Conservation (phyloP, 1,140 invertebrate genomes). For the Wiebesia pumilae region DNA sequence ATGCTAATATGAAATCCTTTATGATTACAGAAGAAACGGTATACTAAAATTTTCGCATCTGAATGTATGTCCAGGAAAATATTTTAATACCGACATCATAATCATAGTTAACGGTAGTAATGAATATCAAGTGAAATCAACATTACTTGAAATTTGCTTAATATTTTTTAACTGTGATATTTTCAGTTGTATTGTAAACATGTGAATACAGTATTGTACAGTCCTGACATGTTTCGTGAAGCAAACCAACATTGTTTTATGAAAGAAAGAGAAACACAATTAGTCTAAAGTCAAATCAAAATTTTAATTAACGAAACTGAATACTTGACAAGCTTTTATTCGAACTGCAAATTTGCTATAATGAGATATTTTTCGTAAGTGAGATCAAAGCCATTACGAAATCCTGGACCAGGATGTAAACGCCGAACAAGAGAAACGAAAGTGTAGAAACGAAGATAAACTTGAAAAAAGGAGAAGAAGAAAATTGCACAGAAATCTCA, state of each 20-base stretch:
- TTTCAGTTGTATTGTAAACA: too few relatives aligned
- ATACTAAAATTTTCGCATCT: too few relatives aligned
- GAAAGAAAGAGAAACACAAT: not conserved
- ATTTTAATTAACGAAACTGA: constrained; percentile 48
- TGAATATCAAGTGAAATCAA: too few relatives aligned
- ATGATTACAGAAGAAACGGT: too few relatives aligned
- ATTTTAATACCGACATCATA: too few relatives aligned
- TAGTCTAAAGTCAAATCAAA: constrained; percentile 14
- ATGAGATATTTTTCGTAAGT: constrained; percentile 47
- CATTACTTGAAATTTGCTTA: not conserved
- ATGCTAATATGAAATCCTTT: too few relatives aligned
- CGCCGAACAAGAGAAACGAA: constrained; percentile 31
- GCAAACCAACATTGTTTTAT: not conserved
- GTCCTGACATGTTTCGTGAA: too few relatives aligned
- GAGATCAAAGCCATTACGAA: constrained; percentile 44
- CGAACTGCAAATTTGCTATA: constrained; percentile 36
- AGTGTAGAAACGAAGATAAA: constrained; percentile 8
- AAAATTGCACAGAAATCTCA: constrained; percentile 15
- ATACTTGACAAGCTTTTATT: not conserved
- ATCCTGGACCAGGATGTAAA: constrained; percentile 10
- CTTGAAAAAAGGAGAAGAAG: not conserved
- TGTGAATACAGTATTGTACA: too few relatives aligned
- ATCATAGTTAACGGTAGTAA: too few relatives aligned
- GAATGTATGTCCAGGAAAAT: too few relatives aligned
- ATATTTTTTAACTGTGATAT: not conserved